Evolutionary conservation across 2,113 vertebrate species (phyloP), one percentile per base, ranked within the genome.

Genomic region (Osmerus mordax): DNA sequence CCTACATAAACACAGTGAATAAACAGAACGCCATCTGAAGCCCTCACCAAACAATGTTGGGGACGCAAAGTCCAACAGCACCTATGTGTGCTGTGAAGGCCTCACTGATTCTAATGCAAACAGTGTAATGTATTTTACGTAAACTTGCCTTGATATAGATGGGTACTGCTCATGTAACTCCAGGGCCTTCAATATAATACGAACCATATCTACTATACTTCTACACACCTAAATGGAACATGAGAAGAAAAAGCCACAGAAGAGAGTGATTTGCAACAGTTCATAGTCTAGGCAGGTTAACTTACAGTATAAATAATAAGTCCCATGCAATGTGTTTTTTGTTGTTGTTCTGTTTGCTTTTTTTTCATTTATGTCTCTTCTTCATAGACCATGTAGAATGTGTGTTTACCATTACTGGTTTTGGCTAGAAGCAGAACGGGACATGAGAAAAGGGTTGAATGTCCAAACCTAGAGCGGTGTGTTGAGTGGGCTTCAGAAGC

Each of bases 161-260:
- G 94, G 92, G 32, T 92, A 95, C 91, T 92, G 93, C 82, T 94
- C 93, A 94, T 92, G 92, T 94, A 93, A 95, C 93, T 96, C 94
- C 94, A 94, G 93, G 94, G 92, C 95, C 95, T 95, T 96, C 94
- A 96, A 93, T 95, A 95, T 94, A 95, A 93, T 94, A 96, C 93
- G 93, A 95, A 97, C 93, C 95, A 95, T 94, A 95, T 95, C 78
- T 88, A 97, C 92, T 96, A 98, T 91, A 97, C 94, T 95, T 97
- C 93, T 95, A 96, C 93, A 95, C 70, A 96, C 96, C 95, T 95
- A 94, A 96, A 95, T 93, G 93, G 93, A 94, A 95, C 95, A 92
- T 95, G 92, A 94, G 83, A 83, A 84, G 82, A 75, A 95, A 94
- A 95, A 95, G 93, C 93, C 94, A 96, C 93, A 97, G 71, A 77